These are phyloP conservation scores for Cyaniris semiargus DNA, from an alignment of 2,888 invertebrate genomes.

Conservation along the genomic window DNA sequence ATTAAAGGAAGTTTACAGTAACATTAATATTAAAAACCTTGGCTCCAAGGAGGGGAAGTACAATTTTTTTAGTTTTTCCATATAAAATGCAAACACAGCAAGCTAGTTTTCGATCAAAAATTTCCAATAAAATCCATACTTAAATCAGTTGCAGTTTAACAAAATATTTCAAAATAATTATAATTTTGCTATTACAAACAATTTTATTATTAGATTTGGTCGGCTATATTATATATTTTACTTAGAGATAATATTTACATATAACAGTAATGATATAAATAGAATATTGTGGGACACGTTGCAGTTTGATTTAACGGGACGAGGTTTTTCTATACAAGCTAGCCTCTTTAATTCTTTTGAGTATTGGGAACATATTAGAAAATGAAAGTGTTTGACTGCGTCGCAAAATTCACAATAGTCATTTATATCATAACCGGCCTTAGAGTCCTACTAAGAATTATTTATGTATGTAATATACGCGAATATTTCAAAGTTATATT, in stretches of 20 bases:
- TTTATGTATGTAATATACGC: conserved; percentile 2
- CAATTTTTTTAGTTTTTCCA: neutral
- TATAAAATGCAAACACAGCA: neutral
- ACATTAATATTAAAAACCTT: neutral
- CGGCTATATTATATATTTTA: conserved; percentile 28
- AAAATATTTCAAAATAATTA: conserved; percentile 16
- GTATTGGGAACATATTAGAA: neutral
- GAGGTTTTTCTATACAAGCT: neutral
- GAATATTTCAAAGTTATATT: conserved; percentile 13
- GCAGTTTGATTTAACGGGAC: neutral
- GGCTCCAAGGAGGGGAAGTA: neutral
- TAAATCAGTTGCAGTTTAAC: neutral
- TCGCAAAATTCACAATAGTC: neutral
- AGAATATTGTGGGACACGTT: neutral
- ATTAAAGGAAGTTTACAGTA: neutral
- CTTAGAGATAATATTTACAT: conserved; percentile 25
- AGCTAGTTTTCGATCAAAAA: neutral
- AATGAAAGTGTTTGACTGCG: neutral
- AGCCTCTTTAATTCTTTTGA: neutral
- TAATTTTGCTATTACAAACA: conserved; percentile 24
- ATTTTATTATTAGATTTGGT: conserved; percentile 26
- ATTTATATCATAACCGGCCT: neutral
- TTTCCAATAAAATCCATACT: neutral
- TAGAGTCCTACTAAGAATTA: neutral
- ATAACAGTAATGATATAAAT: neutral